Base-by-base conservation (phyloP, 2,888 invertebrate species). In the Uropetala carovei region DNA sequence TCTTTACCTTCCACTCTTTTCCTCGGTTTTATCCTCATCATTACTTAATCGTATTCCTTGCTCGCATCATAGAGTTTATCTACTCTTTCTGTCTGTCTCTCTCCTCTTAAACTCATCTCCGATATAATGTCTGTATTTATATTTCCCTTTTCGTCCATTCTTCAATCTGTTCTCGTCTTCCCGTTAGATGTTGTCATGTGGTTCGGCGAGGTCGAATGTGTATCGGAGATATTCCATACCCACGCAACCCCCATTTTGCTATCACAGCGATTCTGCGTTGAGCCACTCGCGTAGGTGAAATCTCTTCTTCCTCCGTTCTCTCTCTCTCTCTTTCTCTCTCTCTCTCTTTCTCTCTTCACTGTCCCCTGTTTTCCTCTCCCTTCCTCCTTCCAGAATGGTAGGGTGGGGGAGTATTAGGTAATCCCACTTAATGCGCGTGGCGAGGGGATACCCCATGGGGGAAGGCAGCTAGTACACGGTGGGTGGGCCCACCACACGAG, bases 361-460 rank as follows among this genome's bases (percentile, higher is more conserved):
- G 43, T 43, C 43, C 43, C 43, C 43, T 5, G 43, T 5, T 43
- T 43, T 43, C 43, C 3, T 43, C 43, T 10, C 82, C 22, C 27
- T 30, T 43, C 43, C 82, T 27, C 43, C 59, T 59, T 13, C 18
- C 59, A 10, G 89, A 9, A 64, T 0, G 43, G 56, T 14, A 7
- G 68, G 56, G 68, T 3, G 86, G 60, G 86, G 86, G 11, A 30
- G 89, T 89, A 30, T 89, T 89, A 64, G 64, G 89, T 89, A 89
- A 89, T 89, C 43, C 89, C 89, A 89, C 89, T 89, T 89, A 89
- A 89, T 89, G 89, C 89, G 64, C 89, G 89, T 64, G 68, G 89
- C 43, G 89, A 75, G 75, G 75, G 75, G 75, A 75, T 75, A 27
- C 75, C 75, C 75, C 75, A 13, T 11, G 75, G 27, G 75, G 68